Evolutionary conservation across 2,113 vertebrate species (phyloP), one percentile per base, ranked within the genome.

Genomic region (Myodes glareolus): DNA sequence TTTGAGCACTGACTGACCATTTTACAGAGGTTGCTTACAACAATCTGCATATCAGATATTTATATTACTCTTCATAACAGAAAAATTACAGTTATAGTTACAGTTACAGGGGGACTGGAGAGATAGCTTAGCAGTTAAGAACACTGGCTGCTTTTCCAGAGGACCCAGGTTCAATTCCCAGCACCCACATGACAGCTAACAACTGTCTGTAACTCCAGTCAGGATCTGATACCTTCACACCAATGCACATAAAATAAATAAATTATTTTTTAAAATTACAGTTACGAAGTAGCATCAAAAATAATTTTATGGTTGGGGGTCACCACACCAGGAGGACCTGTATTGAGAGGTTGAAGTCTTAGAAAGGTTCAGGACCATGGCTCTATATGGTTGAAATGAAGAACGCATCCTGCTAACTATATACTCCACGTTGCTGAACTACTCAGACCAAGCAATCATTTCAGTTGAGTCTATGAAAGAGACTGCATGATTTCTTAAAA

Each of bases 331-430:
- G 17, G 3, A 72, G 36, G 36, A 39, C n/a, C 70, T 73, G n/a
- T 23, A 39, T 39, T 73, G 70, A 73, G 70, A 73, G 70, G 36
- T 39, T 21, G 3, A 36, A 73, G 36, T n/a, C 70, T 73, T 23
- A 73, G n/a, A 21, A 73, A 73, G 36, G 19, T 21, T 73, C 17
- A 39, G 70, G n/a, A 39, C n/a, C n/a, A 73, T 17, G 9, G 7
- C 82, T 55, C 63, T 84, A 95, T 36, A 68, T 95, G 23, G 58
- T 65, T 88, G 10, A 92, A 80, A 88, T 50, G 92, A 95, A 92
- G 92, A 58, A 88, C 85, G 31, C 2, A 21, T 68, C 63, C 5
- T 81, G 33, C 12, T 70, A 52, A 29, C 67, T 47, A 9, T 85
- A 68, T 92, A 90, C 50, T 11, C 25, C 45, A 31, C 14, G 90